These are phyloP conservation scores for Phoenicopterus ruber DNA, from an alignment of 2,113 vertebrate genomes.

Conservation along the genomic window DNA sequence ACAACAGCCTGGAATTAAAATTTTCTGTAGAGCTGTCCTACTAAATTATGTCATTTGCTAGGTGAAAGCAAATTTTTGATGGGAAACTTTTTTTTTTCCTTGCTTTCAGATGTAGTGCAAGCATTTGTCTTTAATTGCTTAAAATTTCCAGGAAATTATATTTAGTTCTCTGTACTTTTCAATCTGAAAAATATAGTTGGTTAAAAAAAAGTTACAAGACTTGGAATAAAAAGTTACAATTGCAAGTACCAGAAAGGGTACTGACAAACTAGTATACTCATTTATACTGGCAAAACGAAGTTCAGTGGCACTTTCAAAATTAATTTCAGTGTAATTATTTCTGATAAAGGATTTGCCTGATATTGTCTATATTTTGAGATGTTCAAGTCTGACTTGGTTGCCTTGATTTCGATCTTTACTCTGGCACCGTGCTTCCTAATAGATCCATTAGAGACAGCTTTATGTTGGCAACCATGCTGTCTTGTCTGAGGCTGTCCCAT, in stretches of 20 bases:
- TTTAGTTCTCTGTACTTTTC: neutral
- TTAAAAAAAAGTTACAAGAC: neutral
- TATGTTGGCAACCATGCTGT: neutral
- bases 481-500: neutral
- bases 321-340: neutral
- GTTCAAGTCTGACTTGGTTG: neutral
- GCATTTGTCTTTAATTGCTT: neutral
- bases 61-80: neutral
- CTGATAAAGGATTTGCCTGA: neutral
- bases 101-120: neutral
- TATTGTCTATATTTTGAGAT: neutral
- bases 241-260: neutral
- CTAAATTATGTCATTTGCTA: neutral
- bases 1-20: neutral
- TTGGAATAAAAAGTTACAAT: neutral
- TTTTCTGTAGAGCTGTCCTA: neutral
- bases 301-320: neutral
- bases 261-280: neutral
- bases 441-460: neutral
- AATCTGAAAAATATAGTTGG: neutral
- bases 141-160: neutral
- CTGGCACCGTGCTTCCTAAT: rapidly evolving
- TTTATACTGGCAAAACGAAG: neutral
- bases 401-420: neutral
- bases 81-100: neutral